Conservation (phyloP, 2,797 vertebrate genomes). For the Okamejei kenojei region DNA sequence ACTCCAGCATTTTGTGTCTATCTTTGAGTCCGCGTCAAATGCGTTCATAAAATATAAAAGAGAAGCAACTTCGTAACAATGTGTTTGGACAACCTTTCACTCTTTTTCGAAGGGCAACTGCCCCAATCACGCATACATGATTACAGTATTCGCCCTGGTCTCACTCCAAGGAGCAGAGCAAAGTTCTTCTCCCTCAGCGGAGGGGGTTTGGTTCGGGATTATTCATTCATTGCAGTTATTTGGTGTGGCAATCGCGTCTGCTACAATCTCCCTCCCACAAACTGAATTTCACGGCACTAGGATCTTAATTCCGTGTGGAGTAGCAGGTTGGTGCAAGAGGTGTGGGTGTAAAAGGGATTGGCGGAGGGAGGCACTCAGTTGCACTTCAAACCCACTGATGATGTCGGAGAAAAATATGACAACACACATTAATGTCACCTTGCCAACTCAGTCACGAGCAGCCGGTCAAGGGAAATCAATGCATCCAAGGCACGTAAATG, state of each 20-base stretch:
- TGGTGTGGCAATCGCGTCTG: neutral
- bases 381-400: neutral
- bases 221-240: neutral
- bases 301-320: too few relatives aligned
- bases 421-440: neutral
- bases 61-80: neutral
- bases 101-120: neutral
- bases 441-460: neutral
- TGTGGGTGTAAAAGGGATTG: too few relatives aligned
- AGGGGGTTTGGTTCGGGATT: neutral
- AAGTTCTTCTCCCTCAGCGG: neutral
- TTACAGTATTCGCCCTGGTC: neutral
- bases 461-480: too few relatives aligned
- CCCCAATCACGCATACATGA: neutral
- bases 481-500: neutral
- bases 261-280: neutral
- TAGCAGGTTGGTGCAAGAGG: too few relatives aligned
- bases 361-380: neutral
- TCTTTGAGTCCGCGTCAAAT: neutral
- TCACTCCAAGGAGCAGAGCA: neutral
- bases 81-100: neutral
- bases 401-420: neutral
- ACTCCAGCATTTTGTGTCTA: too few relatives aligned
- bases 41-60: neutral
- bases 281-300: neutral